Conservation (phyloP, 2,797 vertebrate species). For the Hafferia zeledoni region DNA sequence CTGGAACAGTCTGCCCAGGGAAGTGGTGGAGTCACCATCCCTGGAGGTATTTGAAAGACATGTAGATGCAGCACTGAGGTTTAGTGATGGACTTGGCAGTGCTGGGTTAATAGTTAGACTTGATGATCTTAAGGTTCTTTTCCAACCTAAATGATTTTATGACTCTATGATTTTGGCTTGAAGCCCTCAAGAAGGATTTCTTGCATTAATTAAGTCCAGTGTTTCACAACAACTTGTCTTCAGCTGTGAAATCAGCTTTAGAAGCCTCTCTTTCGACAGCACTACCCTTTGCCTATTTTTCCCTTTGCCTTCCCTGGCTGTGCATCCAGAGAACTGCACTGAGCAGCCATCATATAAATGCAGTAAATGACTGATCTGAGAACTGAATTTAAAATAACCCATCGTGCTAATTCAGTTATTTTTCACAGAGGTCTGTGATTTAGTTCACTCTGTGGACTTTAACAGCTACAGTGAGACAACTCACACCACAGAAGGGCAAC, state of each 20-base stretch:
- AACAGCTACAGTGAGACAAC: neutral
- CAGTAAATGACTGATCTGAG: neutral
- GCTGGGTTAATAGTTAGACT: neutral
- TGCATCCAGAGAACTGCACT: neutral
- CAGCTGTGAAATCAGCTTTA: neutral
- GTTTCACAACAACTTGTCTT: neutral
- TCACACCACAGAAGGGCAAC: neutral
- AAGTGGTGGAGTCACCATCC: neutral
- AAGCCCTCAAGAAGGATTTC: neutral
- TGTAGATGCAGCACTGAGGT: neutral
- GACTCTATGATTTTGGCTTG: neutral
- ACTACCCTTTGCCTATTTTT: neutral
- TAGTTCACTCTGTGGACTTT: neutral
- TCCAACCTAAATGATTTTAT: neutral
- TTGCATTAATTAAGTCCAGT: neutral
- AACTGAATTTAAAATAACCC: neutral
- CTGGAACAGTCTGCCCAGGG: neutral
- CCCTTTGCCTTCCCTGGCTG: neutral
- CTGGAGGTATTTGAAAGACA: neutral
- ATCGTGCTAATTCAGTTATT: neutral
- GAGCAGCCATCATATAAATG: neutral
- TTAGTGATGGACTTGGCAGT: neutral
- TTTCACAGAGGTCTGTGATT: neutral
- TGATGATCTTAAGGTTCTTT: neutral
- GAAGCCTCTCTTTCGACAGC: fast-evolving